Base-by-base conservation (phyloP, 2,113 vertebrate genomes). In the Malurus cyaneus region DNA sequence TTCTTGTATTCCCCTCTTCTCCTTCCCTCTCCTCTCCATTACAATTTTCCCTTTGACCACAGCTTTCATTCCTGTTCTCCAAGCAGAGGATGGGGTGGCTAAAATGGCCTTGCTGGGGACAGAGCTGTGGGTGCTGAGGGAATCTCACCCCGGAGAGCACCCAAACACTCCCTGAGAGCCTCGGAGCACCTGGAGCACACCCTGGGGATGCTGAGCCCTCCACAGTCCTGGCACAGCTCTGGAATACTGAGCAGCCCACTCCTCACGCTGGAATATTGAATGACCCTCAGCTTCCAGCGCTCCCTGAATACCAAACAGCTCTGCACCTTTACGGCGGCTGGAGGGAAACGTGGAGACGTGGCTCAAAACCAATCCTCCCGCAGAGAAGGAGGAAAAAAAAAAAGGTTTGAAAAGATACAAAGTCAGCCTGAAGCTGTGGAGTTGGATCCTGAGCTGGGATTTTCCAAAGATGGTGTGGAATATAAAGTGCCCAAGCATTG, bases 281-380 rank as follows among this genome's bases (percentile, higher is more conserved):
- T 97, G 96, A 97, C 96, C 97, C 81, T 49, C 88, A 84, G 96
- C 83, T 86, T 92, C 41, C 7, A 34, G 89, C 6, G 3, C 90
- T 64, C 77, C 46, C 52, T 47, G 97, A 96, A 98, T 97, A 86
- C 80, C 82, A 92, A 97, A 66, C 4, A 54, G 86, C 81, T 92
- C 70, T 64, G 59, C 59, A 89, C 62, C 77, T 95, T 56, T 59
- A 73, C 94, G 84, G 88, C 9, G 46, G 70, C 49, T 62, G 66
- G 72, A 90, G 85, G 69, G 71, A 88, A 94, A 73, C 1, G 5
- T 52, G 36, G 74, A 21, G 34, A 71, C 0, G 1, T 74, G 59
- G 50, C 36, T 84, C 32, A 23, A 66, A 88, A 78, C 71, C 79
- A 86, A 49, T 50, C 56, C 66, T 92, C 34, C 76, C 49, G 39